Conservation (phyloP, 2,888 invertebrate genomes). For the Chelonus formosanus region DNA sequence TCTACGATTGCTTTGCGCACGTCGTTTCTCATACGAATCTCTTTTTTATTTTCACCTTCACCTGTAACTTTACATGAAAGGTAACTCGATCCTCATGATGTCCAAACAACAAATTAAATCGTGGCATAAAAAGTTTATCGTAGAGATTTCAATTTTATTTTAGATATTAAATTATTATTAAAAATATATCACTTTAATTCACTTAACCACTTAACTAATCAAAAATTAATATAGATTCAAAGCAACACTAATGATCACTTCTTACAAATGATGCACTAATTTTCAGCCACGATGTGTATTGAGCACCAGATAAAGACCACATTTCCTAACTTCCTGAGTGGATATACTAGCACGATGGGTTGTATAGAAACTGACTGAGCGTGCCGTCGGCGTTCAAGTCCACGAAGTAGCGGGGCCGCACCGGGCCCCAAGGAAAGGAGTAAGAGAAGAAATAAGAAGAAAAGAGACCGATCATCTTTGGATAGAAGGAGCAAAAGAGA, state of each 20-base stretch:
- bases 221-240: too few relatives aligned
- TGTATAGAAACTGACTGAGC: conserved; percentile 52
- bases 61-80: neutral
- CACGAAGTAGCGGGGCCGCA: conserved; percentile 35
- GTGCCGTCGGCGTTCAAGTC: conserved; percentile 43
- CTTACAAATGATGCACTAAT: neutral
- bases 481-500: conserved; percentile 35
- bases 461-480: conserved; percentile 20
- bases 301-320: conserved; percentile 5
- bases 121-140: too few relatives aligned
- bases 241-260: too few relatives aligned
- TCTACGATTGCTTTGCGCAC: conserved; percentile 30
- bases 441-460: conserved; percentile 13
- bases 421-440: conserved; percentile 28
- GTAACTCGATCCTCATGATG: too few relatives aligned
- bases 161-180: too few relatives aligned
- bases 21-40: conserved; percentile 29
- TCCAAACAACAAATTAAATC: too few relatives aligned
- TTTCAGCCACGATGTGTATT: neutral
- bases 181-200: too few relatives aligned
- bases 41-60: conserved; percentile 9
- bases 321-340: conserved; percentile 30
- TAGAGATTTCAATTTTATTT: too few relatives aligned
- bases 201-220: too few relatives aligned
- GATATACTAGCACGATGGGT: conserved; percentile 49